Conservation (phyloP, 2,888 invertebrate species). For the Nineta flava region DNA sequence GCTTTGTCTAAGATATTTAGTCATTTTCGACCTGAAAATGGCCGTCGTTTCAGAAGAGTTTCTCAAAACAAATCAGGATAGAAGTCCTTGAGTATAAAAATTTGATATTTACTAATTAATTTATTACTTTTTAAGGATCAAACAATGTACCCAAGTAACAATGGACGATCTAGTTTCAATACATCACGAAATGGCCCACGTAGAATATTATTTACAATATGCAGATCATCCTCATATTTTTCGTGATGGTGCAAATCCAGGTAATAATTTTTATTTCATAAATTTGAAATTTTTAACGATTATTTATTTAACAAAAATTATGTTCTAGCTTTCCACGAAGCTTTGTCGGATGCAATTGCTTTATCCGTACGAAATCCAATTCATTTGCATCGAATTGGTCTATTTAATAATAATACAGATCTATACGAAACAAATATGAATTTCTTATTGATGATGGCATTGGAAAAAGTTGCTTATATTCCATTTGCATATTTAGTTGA, state of each 20-base stretch:
- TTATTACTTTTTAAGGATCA: conserved; percentile 49
- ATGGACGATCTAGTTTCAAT: conserved; percentile 61
- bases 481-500: conserved; percentile 71
- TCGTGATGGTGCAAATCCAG: conserved; percentile 69
- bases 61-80: too few relatives aligned
- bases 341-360: conserved; percentile 63
- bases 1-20: too few relatives aligned
- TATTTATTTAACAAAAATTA: conserved; percentile 1
- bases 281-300: conserved; percentile 6
- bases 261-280: conserved; percentile 25
- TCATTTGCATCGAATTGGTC: conserved; percentile 56
- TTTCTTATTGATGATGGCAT: conserved; percentile 60
- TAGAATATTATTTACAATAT: conserved; percentile 69
- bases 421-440: conserved; percentile 58
- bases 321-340: conserved; percentile 64
- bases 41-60: too few relatives aligned
- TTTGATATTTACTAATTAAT: background rate
- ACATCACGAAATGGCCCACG: conserved; percentile 72
- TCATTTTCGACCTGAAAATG: too few relatives aligned
- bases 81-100: too few relatives aligned
- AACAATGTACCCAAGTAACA: conserved; percentile 65
- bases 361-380: conserved; percentile 61
- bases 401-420: conserved; percentile 48
- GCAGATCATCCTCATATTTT: conserved; percentile 58
- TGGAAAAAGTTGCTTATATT: conserved; percentile 61